These are phyloP conservation scores for Conchocele bisecta DNA, from an alignment of 2,888 invertebrate genomes.

Conservation along the genomic window DNA sequence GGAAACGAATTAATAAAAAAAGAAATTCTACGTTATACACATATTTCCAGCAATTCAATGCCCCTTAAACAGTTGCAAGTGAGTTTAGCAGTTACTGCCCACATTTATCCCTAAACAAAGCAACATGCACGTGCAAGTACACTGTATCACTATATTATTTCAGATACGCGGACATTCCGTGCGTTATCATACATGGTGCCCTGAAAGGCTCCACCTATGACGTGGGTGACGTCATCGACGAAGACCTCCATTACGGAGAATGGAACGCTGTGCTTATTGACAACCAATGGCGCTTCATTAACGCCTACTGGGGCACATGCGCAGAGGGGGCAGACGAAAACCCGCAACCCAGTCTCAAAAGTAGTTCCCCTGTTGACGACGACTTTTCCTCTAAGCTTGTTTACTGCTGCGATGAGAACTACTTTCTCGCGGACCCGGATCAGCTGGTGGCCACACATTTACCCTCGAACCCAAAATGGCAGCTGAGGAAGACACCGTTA, in stretches of 20 bases:
- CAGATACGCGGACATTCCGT: constrained; percentile 74
- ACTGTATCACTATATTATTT: constrained; percentile 2
- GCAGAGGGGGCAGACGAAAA: constrained; percentile 63
- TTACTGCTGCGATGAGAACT: constrained; percentile 78
- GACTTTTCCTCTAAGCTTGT: constrained; percentile 41
- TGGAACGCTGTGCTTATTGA: constrained; percentile 79
- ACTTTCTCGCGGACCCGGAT: constrained; percentile 78
- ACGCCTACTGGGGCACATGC: constrained; percentile 78
- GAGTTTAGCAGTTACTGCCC: neutral
- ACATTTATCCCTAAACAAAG: neutral
- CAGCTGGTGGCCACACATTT: constrained; percentile 74
- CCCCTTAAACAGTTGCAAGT: too few species aligned
- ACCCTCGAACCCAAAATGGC: constrained; percentile 72
- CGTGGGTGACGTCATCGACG: constrained; percentile 71
- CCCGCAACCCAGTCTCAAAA: constrained; percentile 31
- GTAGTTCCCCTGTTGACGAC: constrained; percentile 28
- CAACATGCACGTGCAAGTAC: neutral
- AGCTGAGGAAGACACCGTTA: constrained; percentile 67
- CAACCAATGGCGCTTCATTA: constrained; percentile 76
- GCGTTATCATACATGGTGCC: constrained; percentile 75
- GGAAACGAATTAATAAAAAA: too few species aligned
- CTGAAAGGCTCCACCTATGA: constrained; percentile 78
- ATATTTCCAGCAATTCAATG: too few species aligned
- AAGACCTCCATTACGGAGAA: constrained; percentile 73
- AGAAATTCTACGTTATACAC: too few species aligned